phyloP scores from a whole-genome alignment of 2,797 vertebrate species.

The Scleropages formosus region DNA sequence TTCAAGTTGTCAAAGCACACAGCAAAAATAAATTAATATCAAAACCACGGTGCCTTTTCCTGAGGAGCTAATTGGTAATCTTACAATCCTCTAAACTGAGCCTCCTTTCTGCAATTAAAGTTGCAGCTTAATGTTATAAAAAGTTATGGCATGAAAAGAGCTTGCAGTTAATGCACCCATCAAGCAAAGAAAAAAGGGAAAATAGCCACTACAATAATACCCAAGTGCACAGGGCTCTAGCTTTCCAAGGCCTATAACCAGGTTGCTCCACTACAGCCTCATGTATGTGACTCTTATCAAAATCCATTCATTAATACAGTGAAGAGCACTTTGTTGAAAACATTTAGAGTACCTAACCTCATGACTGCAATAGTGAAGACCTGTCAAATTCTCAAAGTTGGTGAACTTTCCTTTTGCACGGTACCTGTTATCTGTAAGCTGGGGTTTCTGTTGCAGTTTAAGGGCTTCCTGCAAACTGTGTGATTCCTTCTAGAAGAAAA shows the following conservation, averaged over 20 bases:
- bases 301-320: background rate
- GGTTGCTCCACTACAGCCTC: background rate
- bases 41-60: background rate
- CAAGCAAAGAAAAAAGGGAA: conserved; percentile 1
- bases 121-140: conserved; percentile 9
- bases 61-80: conserved; percentile 17
- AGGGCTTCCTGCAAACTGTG: conserved; percentile 1
- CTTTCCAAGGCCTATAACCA: background rate
- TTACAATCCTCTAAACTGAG: conserved; percentile 1
- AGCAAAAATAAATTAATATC: conserved; percentile 23
- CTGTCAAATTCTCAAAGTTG: background rate
- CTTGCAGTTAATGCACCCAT: conserved; percentile 3
- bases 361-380: background rate
- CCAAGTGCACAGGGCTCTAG: conserved; percentile 25
- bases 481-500: background rate
- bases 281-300: background rate
- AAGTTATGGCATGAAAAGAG: conserved; percentile 23
- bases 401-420: conserved; percentile 10
- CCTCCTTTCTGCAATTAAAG: background rate
- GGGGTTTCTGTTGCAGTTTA: background rate
- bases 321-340: background rate
- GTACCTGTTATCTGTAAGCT: background rate
- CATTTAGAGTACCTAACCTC: background rate
- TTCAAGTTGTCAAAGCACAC: conserved; percentile 27
- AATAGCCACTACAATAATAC: background rate